Base-by-base conservation (phyloP, 1,140 invertebrate species). In the Lerema accius region DNA sequence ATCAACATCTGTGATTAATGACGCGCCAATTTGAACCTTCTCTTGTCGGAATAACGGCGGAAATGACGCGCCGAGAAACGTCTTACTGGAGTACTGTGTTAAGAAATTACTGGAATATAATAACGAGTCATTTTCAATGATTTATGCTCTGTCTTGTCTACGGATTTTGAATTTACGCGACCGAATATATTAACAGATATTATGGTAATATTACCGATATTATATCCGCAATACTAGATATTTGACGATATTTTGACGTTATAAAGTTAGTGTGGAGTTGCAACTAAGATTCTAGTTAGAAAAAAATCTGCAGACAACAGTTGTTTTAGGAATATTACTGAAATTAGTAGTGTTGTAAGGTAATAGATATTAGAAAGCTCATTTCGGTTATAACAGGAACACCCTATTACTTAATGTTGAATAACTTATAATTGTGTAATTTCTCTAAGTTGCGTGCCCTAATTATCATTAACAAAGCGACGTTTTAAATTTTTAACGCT, bases 71-170 rank as follows among this genome's bases (percentile, higher is more conserved):
- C 17, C 50, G 10, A n/a, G 17, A 11, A 11, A 15, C 19, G 3
- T 37, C 16, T 55, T 5, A 23, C 4, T 32, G 28, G n/a, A 28
- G 39, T 16, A 55, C 15, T 19, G 16, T 37, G 13, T 35, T 15
- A 43, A 16, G 13, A 55, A 55, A 55, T 55, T 13, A 3, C n/a
- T 39, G 17, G 13, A 55, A 55, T 53, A 26, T 53, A 23, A 40
- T 14, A 53, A 13, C 9, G 35, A 17, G 4, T 40, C 6, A 11
- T 53, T 40, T 40, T 23, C 15, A 26, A 50, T 35, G 48, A 50
- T 50, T 50, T 37, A 50, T 16, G 28, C 10, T 28, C 23, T 7
- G 13, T 2, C 23, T 13, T 48, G 10, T 14, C 10, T 48, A 28
- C n/a, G 13, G 0, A 32, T 32, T 49, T 23, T 5, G 19, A 23